Percentiles rank a stretch among this genome's conserved stretches.
phyloP scores from a whole-genome alignment of 2,113 vertebrate genomes.

The Buteo buteo region DNA sequence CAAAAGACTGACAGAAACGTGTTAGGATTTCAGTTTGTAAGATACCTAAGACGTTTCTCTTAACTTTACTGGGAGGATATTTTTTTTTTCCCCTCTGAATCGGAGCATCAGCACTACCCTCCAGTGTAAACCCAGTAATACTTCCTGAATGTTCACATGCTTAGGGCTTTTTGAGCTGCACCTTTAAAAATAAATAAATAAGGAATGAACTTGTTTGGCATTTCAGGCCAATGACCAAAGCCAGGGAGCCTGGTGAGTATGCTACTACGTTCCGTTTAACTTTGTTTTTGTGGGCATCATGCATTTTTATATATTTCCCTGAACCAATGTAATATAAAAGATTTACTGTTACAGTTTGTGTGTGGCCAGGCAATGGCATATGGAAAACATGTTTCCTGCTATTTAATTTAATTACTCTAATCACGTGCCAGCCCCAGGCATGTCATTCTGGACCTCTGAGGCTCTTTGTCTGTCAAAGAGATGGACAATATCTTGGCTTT shows the following conservation, averaged over 20 bases:
- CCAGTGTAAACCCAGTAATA: not conserved
- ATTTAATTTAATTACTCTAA: constrained; percentile 89
- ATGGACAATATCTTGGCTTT: constrained; percentile 84
- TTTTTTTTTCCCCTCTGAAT: not conserved
- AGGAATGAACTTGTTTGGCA: not conserved
- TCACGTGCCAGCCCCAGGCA: constrained; percentile 83
- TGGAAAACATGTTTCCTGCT: constrained; percentile 89
- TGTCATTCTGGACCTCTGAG: constrained; percentile 81
- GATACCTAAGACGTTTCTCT: not conserved
- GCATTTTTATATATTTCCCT: constrained; percentile 66
- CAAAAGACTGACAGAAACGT: not conserved
- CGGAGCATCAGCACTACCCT: not conserved
- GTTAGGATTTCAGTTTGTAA: not conserved
- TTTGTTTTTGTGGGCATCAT: constrained; percentile 59
- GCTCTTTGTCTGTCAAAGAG: constrained; percentile 83
- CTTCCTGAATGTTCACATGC: not conserved
- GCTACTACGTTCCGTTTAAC: constrained; percentile 8
- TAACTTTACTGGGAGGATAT: not conserved
- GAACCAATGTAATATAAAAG: constrained; percentile 75
- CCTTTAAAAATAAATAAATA: constrained; percentile 16
- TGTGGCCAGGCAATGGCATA: constrained; percentile 81
- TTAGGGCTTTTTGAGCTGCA: not conserved
- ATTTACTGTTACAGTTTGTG: constrained; percentile 87
- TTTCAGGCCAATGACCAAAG: not conserved
- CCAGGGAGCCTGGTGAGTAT: not conserved